These are phyloP conservation scores for Microdon myrmicae DNA, from an alignment of 2,888 invertebrate species.

Conservation along the genomic window DNA sequence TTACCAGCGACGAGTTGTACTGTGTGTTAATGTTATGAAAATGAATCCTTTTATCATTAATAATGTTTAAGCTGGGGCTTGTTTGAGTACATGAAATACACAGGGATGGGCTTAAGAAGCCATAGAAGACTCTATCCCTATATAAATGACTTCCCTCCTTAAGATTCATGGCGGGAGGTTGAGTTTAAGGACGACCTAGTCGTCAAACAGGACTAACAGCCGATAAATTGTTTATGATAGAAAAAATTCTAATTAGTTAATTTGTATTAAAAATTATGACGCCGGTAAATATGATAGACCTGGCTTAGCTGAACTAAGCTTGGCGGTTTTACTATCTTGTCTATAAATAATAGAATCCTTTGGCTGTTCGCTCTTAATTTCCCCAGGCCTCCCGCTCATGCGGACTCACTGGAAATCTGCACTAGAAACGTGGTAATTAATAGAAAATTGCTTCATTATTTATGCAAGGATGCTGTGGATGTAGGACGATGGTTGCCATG, in stretches of 20 bases:
- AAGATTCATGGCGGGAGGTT: constrained; percentile 27
- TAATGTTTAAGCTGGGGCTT: constrained; percentile 36
- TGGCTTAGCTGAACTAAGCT: constrained; percentile 23
- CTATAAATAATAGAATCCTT: constrained; percentile 41
- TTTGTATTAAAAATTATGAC: constrained; percentile 51
- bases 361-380: constrained; percentile 10
- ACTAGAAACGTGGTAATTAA: constrained; percentile 53
- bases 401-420: constrained; percentile 32
- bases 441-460: constrained; percentile 54
- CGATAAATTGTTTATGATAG: constrained; percentile 49
- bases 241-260: constrained; percentile 48
- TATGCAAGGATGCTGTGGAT: constrained; percentile 51
- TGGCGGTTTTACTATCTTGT: constrained; percentile 3
- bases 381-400: constrained; percentile 1
- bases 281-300: constrained; percentile 21
- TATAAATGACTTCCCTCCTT: constrained; percentile 23
- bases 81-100: constrained; percentile 15
- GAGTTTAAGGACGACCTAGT: constrained; percentile 6
- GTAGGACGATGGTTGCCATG: constrained; percentile 47
- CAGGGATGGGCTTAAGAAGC: no score
- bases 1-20: constrained; percentile 1
- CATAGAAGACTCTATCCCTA: background rate
- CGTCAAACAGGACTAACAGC: constrained; percentile 28
- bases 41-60: constrained; percentile 50
- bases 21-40: constrained; percentile 31